These are phyloP conservation scores for Taxidea taxus DNA, from an alignment of 2,113 vertebrate species.

Conservation along the genomic window DNA sequence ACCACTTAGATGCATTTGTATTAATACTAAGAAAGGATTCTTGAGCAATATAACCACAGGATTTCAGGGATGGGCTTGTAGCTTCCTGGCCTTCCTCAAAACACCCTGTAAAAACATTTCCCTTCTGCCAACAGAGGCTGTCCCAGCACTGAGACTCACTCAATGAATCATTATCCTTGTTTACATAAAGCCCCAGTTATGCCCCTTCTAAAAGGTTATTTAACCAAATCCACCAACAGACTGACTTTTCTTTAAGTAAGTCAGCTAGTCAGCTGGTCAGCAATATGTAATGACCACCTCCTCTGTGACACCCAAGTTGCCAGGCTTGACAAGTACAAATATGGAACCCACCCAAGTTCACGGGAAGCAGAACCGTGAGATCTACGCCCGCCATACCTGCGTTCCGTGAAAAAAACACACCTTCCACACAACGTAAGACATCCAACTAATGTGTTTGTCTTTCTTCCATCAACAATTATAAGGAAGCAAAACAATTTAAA, in stretches of 20 bases:
- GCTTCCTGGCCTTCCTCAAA: not conserved
- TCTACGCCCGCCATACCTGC: accelerated
- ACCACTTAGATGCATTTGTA: not conserved
- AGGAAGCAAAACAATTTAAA: constrained; percentile 11
- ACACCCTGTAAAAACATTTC: not conserved
- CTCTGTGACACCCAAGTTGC: not conserved
- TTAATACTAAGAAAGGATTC: not conserved
- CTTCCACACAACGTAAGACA: not conserved
- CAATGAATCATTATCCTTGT: not conserved
- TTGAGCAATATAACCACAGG: accelerated
- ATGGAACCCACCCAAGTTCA: not conserved
- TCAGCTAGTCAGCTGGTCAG: not conserved
- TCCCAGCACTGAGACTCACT: not conserved
- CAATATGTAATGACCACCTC: not conserved
- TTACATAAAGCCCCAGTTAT: not conserved
- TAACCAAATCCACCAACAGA: not conserved
- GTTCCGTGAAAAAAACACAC: not conserved
- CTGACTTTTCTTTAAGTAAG: not conserved
- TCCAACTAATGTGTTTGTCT: not conserved
- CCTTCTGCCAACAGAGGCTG: not conserved
- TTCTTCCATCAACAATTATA: constrained; percentile 31
- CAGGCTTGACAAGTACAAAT: not conserved
- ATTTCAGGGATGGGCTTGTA: accelerated
- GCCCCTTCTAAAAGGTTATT: not conserved
- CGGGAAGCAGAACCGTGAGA: not conserved